Evolutionary conservation across 2,888 invertebrate genomes (phyloP).

Genomic region (Synanthedon vespiformis): DNA sequence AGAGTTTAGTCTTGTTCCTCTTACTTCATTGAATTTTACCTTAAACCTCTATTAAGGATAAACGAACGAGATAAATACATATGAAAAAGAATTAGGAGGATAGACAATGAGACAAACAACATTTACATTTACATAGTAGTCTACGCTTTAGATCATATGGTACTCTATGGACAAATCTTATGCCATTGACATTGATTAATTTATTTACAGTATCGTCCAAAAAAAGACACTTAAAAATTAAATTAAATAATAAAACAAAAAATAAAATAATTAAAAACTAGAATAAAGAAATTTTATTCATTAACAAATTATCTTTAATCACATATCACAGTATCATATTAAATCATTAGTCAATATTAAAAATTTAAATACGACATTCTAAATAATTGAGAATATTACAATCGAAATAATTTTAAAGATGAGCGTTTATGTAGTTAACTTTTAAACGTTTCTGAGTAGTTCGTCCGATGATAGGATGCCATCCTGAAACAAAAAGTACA

Average conservation of each 20-base stretch:
- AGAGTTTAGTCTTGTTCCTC: constrained; percentile 49
- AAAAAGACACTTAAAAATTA: not conserved
- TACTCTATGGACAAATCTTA: constrained; percentile 44
- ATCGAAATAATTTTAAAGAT: not conserved
- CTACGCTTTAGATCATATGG: not conserved
- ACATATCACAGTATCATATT: constrained; percentile 58
- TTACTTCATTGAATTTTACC: constrained; percentile 15
- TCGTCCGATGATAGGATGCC: constrained; percentile 69
- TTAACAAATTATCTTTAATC: constrained; percentile 22
- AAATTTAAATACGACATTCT: constrained; percentile 2
- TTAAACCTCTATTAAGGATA: constrained; percentile 1
- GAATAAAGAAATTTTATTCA: constrained; percentile 12
- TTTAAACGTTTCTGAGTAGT: constrained; percentile 62
- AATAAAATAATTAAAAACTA: constrained; percentile 6
- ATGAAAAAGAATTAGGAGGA: not conserved
- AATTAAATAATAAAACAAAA: not conserved
- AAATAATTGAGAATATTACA: not conserved
- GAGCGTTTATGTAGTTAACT: constrained; percentile 8
- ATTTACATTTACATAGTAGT: not conserved
- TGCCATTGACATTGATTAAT: constrained; percentile 31
- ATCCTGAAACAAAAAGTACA: constrained; percentile 53
- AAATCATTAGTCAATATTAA: constrained; percentile 24
- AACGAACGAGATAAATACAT: not conserved
- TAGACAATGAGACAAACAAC: constrained; percentile 2
- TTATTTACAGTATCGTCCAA: constrained; percentile 37